These are phyloP conservation scores for Tipula lateralis DNA, from an alignment of 2,888 invertebrate species.

Conservation along the genomic window DNA sequence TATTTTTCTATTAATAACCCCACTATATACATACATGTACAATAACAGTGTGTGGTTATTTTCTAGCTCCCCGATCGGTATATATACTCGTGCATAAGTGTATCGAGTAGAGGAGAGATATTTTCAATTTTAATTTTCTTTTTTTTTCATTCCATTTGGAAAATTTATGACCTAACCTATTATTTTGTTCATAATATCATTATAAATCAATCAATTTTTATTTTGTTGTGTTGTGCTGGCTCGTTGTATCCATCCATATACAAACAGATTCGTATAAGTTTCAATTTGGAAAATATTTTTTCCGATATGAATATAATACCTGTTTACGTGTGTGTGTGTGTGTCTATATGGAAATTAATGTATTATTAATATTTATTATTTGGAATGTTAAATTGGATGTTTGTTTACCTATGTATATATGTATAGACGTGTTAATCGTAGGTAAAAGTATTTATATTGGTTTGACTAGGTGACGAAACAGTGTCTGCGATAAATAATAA, in stretches of 20 bases:
- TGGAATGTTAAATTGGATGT: neutral
- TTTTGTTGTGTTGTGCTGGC: neutral
- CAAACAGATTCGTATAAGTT: neutral
- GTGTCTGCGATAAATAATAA: neutral
- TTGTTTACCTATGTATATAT: neutral
- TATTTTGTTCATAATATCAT: neutral
- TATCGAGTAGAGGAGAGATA: neutral
- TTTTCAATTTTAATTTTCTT: neutral
- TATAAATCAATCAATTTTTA: slow-evolving; percentile 13
- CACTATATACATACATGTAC: neutral
- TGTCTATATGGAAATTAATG: neutral
- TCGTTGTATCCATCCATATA: neutral
- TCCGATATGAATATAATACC: neutral
- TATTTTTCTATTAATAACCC: neutral
- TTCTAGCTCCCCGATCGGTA: neutral
- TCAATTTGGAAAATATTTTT: neutral
- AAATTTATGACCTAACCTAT: neutral
- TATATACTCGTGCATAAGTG: neutral
- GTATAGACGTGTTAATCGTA: neutral
- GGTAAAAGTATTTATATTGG: neutral
- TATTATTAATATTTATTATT: neutral
- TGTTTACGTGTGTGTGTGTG: neutral
- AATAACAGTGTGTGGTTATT: neutral
- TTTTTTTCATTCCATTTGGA: neutral
- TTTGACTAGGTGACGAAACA: neutral